Base-by-base conservation (phyloP, 2,797 vertebrate species). In the Lindbergichthys nudifrons region DNA sequence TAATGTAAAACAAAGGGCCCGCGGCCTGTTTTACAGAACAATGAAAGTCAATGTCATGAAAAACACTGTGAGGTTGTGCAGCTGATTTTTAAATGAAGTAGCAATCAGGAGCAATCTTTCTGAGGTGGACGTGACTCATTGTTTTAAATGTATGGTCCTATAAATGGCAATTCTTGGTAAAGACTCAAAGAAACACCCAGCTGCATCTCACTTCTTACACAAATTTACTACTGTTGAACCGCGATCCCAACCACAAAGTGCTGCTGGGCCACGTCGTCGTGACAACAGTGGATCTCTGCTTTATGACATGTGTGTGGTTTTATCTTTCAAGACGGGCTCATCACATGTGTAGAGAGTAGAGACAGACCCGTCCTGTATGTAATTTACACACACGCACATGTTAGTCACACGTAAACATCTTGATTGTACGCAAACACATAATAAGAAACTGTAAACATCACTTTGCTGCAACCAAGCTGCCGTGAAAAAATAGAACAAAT, bases 41-140 rank as follows among this genome's bases (percentile, higher is more conserved):
- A 90, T 91, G 79, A 87, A 84, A 84, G 65, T 85, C 77, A 61
- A 57, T 60, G 14, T 69, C 73, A 48, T 74, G 59, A 79, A 77
- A 84, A 87, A 86, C 41, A 30, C 32, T n/a, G 30, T 42, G 76
- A 81, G 83, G 78, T 81, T 75, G 70, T 47, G 63, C 66, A 52
- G 81, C 71, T 84, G 87, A 90, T 88, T 88, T 78, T 83, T 77
- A 90, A 90, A 92, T 83, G 83, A 89, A 79, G 53, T 70, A 52
- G 77, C 87, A 90, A 90, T 89, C 80, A 88, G 70, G 30, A 83
- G 79, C 54, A 75, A 81, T 89, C 81, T 80, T 52, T 76, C 79
- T 68, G 89, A 90, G 86, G 80, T 86, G 89, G 65, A 80, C 39
- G 59, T 92, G 93, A 92, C 85, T 92, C 92, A 93, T 70, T 48